phyloP scores from a whole-genome alignment of 2,113 vertebrate species.

The Phyllostomus hastatus region DNA sequence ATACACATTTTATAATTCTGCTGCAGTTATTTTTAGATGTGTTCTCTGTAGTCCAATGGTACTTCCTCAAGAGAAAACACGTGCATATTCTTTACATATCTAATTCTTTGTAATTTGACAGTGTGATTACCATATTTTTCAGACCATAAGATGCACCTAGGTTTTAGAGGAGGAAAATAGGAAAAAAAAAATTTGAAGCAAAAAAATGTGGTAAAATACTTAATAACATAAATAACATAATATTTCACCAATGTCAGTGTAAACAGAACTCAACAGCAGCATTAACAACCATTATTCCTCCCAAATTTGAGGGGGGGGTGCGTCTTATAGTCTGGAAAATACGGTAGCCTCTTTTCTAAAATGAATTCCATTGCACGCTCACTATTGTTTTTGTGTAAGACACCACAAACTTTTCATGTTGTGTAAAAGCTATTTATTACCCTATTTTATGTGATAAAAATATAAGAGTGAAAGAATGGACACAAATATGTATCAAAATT shows the following conservation, averaged over 20 bases:
- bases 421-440: neutral
- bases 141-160: too few species aligned
- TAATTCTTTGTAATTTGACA: constrained; percentile 18
- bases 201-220: too few species aligned
- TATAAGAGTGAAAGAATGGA: constrained; percentile 8
- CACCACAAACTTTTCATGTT: neutral
- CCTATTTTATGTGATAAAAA: neutral
- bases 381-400: constrained; percentile 6
- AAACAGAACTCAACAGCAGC: too few species aligned
- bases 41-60: constrained; percentile 18
- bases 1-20: neutral
- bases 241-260: too few species aligned
- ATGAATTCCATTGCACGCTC: constrained; percentile 58
- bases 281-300: too few species aligned
- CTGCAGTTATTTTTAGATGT: constrained; percentile 41
- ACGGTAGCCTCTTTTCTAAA: constrained; percentile 54
- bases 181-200: too few species aligned
- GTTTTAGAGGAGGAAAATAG: too few species aligned
- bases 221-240: too few species aligned
- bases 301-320: too few species aligned
- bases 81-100: neutral
- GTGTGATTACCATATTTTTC: constrained; percentile 17
- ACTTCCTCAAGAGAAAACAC: neutral
- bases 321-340: too few species aligned
- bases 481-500: neutral